Conservation (phyloP, 1,140 invertebrate genomes). For the Trialeurodes vaporariorum region DNA sequence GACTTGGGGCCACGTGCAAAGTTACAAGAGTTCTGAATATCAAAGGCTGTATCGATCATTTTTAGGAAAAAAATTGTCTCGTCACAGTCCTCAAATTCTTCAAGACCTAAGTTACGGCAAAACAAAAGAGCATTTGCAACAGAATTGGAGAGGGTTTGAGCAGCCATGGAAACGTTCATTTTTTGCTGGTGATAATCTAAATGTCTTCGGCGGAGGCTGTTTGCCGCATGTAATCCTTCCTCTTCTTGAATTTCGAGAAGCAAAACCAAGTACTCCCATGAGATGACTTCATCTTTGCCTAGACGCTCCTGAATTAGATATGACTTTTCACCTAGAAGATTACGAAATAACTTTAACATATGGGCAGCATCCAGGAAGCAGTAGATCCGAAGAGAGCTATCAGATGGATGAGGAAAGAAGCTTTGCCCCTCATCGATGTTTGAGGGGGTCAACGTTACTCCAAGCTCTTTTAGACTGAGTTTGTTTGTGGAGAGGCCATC, state of each 20-base stretch:
- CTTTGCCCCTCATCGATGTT: too few relatives aligned
- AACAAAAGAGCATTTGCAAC: background rate
- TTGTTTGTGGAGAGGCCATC: too few relatives aligned
- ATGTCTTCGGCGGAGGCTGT: background rate
- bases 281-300: background rate
- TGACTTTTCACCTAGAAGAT: background rate
- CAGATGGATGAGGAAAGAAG: constrained; percentile 7
- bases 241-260: background rate
- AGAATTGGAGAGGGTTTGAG: background rate
- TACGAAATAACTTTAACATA: background rate
- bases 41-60: background rate
- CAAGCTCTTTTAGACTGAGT: too few relatives aligned
- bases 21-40: background rate
- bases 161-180: background rate
- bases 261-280: background rate
- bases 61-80: background rate
- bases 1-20: too few relatives aligned
- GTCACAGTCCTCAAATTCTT: background rate
- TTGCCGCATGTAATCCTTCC: background rate
- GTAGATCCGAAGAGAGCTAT: background rate
- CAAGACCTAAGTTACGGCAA: background rate
- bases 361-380: background rate
- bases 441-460: too few relatives aligned
- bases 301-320: background rate
- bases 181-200: background rate